Evolutionary conservation across 2,888 invertebrate genomes (phyloP), one percentile per base, ranked within the genome.

Genomic region (Sesia apiformis): DNA sequence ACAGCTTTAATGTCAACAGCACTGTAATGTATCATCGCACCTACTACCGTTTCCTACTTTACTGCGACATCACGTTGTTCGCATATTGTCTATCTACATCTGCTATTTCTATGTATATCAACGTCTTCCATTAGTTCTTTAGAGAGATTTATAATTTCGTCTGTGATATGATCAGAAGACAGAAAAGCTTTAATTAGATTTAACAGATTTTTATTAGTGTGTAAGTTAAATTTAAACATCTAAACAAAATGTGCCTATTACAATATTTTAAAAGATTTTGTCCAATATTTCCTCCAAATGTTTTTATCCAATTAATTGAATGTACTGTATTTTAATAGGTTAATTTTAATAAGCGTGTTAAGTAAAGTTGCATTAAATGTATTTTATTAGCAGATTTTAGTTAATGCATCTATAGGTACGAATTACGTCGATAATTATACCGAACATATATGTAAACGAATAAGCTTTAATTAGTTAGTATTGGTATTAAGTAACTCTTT

Each of bases 1-100:
- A 84, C 86, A 89, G 89, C 89, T 89, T 89, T 89, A 89, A 86
- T 72, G 72, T 71, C 62, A 65, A 74, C 77, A 77, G 87, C 88
- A 89, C 88, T 88, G 87, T 87, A 85, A 78, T 81, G 7, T 52
- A 52, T 40, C 7, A 23, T 39, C 52, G 52, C 52, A 52, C 52
- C 23, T 5, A 52, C 52, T 52, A n/a, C 8, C 63, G 61, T 63
- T 59, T 70, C 63, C 65, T 59, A 5, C 4, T n/a, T 52, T 50
- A 8, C 38, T 4, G 23, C 6, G 50, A 8, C 38, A 38, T 50
- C 38, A 7, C 38, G 8, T 8, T 4, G 5, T 39, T 39, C 40
- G 8, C 52, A 52, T 39, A 4, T 4, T 52, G 23, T 40, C 39
- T 23, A 50, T 52, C 52, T 52, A 52, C 39, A 8, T 50, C 39